These are phyloP conservation scores for Drosophila bifasciata DNA, from an alignment of 1,140 invertebrate species.

Conservation along the genomic window DNA sequence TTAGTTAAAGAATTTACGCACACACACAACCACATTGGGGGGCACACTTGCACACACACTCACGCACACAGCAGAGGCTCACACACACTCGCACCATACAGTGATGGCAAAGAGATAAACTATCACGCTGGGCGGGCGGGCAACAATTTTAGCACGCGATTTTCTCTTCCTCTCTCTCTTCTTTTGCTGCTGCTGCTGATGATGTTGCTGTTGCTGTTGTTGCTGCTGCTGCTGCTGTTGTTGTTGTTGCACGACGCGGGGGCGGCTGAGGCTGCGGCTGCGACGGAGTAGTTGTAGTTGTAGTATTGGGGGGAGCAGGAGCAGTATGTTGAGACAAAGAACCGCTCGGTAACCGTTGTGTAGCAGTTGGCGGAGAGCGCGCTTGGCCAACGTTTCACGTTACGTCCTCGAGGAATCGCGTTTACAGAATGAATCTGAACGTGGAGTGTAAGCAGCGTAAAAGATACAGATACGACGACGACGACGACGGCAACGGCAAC, in stretches of 20 bases:
- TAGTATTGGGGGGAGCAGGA: slow-evolving; percentile 24
- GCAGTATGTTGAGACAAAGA: slow-evolving; percentile 44
- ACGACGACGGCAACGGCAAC: slow-evolving; percentile 31
- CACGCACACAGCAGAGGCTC: slow-evolving; percentile 6
- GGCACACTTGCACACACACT: slow-evolving; percentile 28
- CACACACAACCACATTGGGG: slow-evolving; percentile 57
- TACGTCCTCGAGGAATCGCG: slow-evolving; percentile 84
- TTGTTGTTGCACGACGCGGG: slow-evolving; percentile 7
- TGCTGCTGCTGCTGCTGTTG: neutral
- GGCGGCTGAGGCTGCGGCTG: neutral
- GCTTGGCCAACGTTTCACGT: slow-evolving; percentile 83
- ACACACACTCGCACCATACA: slow-evolving; percentile 12
- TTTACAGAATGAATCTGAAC: slow-evolving; percentile 84
- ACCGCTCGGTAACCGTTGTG: slow-evolving; percentile 63
- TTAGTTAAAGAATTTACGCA: slow-evolving; percentile 82
- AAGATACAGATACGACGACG: slow-evolving; percentile 73
- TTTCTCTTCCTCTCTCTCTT: slow-evolving; percentile 9
- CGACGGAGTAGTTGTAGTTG: neutral
- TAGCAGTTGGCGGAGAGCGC: slow-evolving; percentile 66
- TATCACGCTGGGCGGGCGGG: slow-evolving; percentile 7
- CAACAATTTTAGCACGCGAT: slow-evolving; percentile 13
- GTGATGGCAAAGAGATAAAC: slow-evolving; percentile 12
- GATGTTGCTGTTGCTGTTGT: neutral
- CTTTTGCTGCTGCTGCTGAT: neutral
- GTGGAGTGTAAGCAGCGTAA: slow-evolving; percentile 84